Evolutionary conservation across 2,888 invertebrate genomes (phyloP).

Genomic region (Phoenoteleia sp.): DNA sequence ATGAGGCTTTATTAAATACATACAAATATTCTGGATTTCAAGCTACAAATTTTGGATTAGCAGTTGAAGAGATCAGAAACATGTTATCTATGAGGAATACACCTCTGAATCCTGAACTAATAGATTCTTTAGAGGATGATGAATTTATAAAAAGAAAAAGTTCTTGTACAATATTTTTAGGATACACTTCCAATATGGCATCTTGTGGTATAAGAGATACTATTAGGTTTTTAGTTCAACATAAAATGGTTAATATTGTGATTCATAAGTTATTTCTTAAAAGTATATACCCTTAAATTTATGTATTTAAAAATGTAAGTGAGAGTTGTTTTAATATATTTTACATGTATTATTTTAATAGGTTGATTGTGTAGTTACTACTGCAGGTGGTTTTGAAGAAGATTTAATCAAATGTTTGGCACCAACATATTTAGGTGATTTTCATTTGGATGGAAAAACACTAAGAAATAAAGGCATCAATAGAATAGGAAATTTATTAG

Average conservation of each 20-base stretch:
- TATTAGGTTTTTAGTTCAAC: conserved; percentile 94
- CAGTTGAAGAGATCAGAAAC: conserved; percentile 96
- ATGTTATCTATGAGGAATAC: conserved; percentile 91
- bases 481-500: conserved; percentile 96
- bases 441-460: conserved; percentile 92
- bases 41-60: conserved; percentile 97
- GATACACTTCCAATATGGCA: conserved; percentile 99
- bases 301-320: no score
- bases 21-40: conserved; percentile 97
- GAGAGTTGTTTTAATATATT: no score
- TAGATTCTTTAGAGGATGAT: conserved; percentile 92
- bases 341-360: no score
- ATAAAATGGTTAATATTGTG: conserved; percentile 89
- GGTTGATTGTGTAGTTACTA: conserved; percentile 98
- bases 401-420: conserved; percentile 99
- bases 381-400: conserved; percentile 99
- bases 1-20: conserved; percentile 93
- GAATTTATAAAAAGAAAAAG: conserved; percentile 92
- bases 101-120: conserved; percentile 90
- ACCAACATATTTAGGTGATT: conserved; percentile 97
- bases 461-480: conserved; percentile 96
- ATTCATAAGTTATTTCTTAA: not conserved
- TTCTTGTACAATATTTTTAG: conserved; percentile 98
- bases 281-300: no score
- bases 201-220: conserved; percentile 98